Conservation (phyloP, 64 coral and sea anemone species). For the Platygyra sinensis region DNA sequence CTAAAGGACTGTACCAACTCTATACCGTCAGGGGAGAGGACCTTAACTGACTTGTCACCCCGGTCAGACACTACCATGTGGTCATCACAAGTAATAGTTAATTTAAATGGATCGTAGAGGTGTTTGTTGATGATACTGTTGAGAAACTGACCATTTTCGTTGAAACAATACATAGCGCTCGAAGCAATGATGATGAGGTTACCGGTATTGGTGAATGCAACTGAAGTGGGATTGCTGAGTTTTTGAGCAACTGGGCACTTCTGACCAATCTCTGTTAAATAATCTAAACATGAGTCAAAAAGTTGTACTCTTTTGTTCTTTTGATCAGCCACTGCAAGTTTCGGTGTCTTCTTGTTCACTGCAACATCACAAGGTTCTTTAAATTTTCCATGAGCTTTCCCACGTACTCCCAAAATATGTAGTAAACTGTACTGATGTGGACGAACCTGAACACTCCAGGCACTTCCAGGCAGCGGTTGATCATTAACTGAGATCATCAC, state of each 20-base stretch:
- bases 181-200: constrained; percentile 32
- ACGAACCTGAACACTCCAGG: neutral
- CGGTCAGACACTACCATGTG: constrained; percentile 24
- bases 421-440: constrained; percentile 8
- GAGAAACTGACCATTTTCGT: constrained; percentile 14
- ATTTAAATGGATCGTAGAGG: neutral
- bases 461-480: constrained; percentile 9
- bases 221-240: neutral
- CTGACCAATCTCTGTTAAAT: constrained; percentile 1
- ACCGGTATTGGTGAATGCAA: constrained; percentile 7
- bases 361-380: constrained; percentile 20
- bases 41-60: neutral
- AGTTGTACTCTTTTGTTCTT: constrained; percentile 28
- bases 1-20: constrained; percentile 35
- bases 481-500: constrained; percentile 9
- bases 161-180: constrained; percentile 15
- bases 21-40: constrained; percentile 29
- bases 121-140: constrained; percentile 6
- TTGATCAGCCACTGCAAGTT: constrained; percentile 46
- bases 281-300: neutral
- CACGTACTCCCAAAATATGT: neutral
- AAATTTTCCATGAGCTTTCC: neutral
- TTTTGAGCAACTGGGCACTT: neutral
- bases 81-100: constrained; percentile 12
- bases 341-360: neutral